Percentiles rank a stretch among this genome's conserved stretches.
Evolutionary conservation across 2,888 invertebrate species (phyloP).

Genomic region (Glyphotaelius pellucidus): DNA sequence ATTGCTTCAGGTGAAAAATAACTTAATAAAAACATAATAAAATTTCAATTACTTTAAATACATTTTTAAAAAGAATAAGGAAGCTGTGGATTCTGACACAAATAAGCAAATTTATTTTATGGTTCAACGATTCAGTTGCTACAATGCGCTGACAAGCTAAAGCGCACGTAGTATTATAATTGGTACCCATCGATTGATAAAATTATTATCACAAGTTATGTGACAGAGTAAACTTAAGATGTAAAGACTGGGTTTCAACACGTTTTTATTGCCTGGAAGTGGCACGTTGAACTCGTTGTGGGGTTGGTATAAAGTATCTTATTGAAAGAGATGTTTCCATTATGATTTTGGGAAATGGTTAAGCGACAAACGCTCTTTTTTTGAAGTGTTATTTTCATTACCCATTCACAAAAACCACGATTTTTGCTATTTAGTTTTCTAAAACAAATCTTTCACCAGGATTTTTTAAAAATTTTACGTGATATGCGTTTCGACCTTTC

Average conservation of each 20-base stretch:
- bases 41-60: no score
- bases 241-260: neutral
- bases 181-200: neutral
- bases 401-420: no score
- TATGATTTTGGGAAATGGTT: neutral
- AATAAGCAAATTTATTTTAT: no score
- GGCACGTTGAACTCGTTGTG: neutral
- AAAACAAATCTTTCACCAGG: no score
- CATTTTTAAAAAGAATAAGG: no score
- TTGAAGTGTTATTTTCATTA: no score
- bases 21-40: no score
- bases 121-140: no score
- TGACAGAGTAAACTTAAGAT: neutral
- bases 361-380: neutral
- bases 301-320: neutral
- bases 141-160: neutral
- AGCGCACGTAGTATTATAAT: neutral
- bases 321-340: neutral
- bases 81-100: no score
- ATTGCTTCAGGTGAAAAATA: no score
- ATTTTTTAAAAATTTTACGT: no score
- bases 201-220: neutral
- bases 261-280: neutral
- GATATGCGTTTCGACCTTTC: neutral
- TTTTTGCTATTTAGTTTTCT: neutral